Evolutionary conservation across 1,140 invertebrate species (phyloP).

Genomic region (Andricus grossulariae): DNA sequence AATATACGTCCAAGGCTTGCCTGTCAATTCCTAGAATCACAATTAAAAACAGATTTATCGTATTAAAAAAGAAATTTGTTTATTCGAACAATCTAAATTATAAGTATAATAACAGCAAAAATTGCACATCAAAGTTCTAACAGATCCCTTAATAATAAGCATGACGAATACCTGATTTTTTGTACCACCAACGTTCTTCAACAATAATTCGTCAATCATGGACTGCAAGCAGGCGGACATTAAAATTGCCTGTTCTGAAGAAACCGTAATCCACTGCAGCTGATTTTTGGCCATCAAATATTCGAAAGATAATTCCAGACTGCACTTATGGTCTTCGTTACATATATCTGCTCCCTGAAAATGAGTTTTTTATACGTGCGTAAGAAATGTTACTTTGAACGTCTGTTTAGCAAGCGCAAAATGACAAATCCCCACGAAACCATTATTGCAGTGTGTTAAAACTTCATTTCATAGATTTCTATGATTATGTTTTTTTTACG

Average conservation of each 20-base stretch:
- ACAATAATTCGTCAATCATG: conserved; percentile 95
- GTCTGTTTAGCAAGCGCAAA: no score
- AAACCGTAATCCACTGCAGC: conserved; percentile 93
- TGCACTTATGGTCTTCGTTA: conserved; percentile 64
- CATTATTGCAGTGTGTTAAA: no score
- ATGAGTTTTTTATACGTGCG: conserved; percentile 30
- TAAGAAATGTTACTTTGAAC: no score
- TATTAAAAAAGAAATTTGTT: conserved; percentile 52
- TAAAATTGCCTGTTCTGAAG: conserved; percentile 93
- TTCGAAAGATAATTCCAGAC: conserved; percentile 94
- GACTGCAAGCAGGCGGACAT: conserved; percentile 96
- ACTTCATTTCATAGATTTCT: no score
- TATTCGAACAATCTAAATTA: no score
- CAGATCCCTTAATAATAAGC: conserved; percentile 21
- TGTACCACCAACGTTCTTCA: conserved; percentile 82
- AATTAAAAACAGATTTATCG: conserved; percentile 68
- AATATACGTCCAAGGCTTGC: conserved; percentile 76
- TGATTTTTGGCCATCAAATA: conserved; percentile 95
- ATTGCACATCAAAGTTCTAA: conserved; percentile 48
- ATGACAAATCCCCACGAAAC: no score
- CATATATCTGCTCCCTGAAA: conserved; percentile 61
- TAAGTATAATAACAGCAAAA: background rate
- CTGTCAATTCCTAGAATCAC: conserved; percentile 63
- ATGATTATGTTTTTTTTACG: no score
- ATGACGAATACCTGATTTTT: conserved; percentile 64